Evolutionary conservation across 2,888 invertebrate species (phyloP).

Genomic region (Branchinecta sandiegonensis): DNA sequence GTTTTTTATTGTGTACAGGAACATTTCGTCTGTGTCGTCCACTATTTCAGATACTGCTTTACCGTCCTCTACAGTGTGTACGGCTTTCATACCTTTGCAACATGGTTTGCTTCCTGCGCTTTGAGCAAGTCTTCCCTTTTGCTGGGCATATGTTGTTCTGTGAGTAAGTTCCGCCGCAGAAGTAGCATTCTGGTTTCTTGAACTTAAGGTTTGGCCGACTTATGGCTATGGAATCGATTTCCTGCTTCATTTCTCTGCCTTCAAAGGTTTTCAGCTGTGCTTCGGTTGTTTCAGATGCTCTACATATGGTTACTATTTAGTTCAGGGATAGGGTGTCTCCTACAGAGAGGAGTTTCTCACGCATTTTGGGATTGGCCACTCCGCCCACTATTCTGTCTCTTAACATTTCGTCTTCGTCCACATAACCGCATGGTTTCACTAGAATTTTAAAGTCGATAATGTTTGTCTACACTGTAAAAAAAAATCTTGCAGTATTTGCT

Average conservation of each 20-base stretch:
- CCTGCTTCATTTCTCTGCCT: conserved; percentile 8
- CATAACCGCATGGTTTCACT: conserved; percentile 11
- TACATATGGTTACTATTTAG: conserved; percentile 2
- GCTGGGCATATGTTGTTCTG: neutral
- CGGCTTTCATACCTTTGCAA: too few species aligned
- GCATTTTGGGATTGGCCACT: conserved; percentile 8
- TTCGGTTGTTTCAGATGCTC: conserved; percentile 7
- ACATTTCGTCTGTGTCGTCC: conserved; percentile 2
- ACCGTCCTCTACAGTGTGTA: conserved; percentile 12
- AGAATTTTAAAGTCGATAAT: conserved; percentile 1
- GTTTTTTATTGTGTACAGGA: conserved; percentile 6
- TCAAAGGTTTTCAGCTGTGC: conserved; percentile 8
- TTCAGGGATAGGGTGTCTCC: conserved; percentile 12
- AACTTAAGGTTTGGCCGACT: conserved; percentile 2
- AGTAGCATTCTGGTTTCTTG: conserved; percentile 7
- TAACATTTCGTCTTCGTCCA: conserved; percentile 11
- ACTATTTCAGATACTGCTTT: conserved; percentile 5
- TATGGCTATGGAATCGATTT: conserved; percentile 4
- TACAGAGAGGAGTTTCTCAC: too few species aligned
- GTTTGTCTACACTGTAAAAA: too few species aligned
- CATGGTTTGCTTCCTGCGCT: neutral
- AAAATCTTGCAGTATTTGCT: too few species aligned
- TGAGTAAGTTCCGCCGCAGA: conserved; percentile 8
- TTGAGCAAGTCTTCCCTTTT: conserved; percentile 11
- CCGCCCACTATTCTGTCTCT: conserved; percentile 12